These are phyloP conservation scores for Clarias batrachus DNA, from an alignment of 2,113 vertebrate species.

Conservation along the genomic window DNA sequence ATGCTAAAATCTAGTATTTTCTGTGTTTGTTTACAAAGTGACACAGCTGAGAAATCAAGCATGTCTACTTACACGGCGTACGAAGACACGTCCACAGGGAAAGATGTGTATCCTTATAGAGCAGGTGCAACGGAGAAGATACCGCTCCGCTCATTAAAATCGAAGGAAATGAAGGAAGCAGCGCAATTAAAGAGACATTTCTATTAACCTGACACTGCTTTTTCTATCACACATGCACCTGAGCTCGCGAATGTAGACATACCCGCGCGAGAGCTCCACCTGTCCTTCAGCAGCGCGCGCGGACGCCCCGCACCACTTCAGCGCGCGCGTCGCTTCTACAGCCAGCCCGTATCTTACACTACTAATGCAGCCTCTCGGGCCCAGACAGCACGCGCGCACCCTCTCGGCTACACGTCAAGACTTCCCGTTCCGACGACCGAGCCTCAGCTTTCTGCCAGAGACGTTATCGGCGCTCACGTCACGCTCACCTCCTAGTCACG, in stretches of 20 bases:
- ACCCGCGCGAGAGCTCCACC: neutral
- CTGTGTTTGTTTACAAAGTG: neutral
- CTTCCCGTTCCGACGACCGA: neutral
- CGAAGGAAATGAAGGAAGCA: neutral
- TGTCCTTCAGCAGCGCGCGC: neutral
- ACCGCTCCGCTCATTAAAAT: neutral
- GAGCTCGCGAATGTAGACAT: neutral
- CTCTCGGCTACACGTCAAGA: neutral
- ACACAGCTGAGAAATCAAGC: neutral
- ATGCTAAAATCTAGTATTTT: no score
- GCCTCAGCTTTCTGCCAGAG: constrained; percentile 30
- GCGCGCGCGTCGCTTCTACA: neutral
- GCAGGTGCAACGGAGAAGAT: neutral
- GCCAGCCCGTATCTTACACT: neutral
- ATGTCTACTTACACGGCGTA: neutral
- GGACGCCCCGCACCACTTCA: neutral
- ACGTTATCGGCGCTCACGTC: constrained; percentile 8
- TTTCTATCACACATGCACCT: neutral
- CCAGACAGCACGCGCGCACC: neutral
- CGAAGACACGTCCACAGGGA: neutral
- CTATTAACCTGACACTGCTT: neutral
- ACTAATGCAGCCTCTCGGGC: no score
- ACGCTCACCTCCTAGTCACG: constrained; percentile 31
- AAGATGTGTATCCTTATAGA: neutral
- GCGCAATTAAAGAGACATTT: neutral